Evolutionary conservation across 2,888 invertebrate species (phyloP).

Genomic region (Thelaira solivaga): DNA sequence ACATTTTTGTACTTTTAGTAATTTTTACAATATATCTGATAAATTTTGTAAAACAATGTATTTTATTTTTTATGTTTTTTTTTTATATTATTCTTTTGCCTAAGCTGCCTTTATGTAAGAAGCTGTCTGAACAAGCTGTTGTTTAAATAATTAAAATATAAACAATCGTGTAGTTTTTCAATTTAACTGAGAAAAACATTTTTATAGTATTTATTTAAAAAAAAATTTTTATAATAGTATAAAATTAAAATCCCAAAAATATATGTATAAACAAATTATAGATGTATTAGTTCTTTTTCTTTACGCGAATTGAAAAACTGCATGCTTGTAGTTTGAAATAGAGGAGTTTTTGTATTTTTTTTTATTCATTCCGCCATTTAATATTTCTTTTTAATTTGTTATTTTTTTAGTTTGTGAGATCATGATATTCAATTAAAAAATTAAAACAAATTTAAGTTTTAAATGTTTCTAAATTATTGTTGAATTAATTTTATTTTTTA

Average conservation of each 20-base stretch:
- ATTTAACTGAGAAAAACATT: constrained; percentile 39
- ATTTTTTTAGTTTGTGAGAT: constrained; percentile 12
- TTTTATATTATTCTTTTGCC: constrained; percentile 45
- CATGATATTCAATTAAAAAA: constrained; percentile 39
- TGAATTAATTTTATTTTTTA: constrained; percentile 54
- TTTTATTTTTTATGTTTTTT: constrained; percentile 38
- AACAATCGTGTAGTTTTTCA: constrained; percentile 64
- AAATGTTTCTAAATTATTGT: constrained; percentile 59
- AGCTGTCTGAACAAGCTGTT: constrained; percentile 53
- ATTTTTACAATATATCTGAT: constrained; percentile 49
- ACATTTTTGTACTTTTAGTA: constrained; percentile 44
- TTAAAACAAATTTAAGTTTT: constrained; percentile 35
- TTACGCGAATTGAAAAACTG: constrained; percentile 45
- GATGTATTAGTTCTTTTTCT: constrained; percentile 38
- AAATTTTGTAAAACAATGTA: constrained; percentile 58
- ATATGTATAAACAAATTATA: constrained; percentile 46
- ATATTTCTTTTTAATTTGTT: constrained; percentile 32
- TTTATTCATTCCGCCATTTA: constrained; percentile 56
- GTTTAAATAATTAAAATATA: constrained; percentile 29
- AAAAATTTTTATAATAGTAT: constrained; percentile 43
- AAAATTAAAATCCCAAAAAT: constrained; percentile 39
- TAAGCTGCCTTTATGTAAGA: constrained; percentile 47
- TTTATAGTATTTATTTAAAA: constrained; percentile 55
- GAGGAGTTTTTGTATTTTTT: constrained; percentile 28
- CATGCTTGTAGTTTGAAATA: constrained; percentile 30